Evolutionary conservation across 2,888 invertebrate genomes (phyloP), one percentile per base, ranked within the genome.

Genomic region (Leuctra nigra): DNA sequence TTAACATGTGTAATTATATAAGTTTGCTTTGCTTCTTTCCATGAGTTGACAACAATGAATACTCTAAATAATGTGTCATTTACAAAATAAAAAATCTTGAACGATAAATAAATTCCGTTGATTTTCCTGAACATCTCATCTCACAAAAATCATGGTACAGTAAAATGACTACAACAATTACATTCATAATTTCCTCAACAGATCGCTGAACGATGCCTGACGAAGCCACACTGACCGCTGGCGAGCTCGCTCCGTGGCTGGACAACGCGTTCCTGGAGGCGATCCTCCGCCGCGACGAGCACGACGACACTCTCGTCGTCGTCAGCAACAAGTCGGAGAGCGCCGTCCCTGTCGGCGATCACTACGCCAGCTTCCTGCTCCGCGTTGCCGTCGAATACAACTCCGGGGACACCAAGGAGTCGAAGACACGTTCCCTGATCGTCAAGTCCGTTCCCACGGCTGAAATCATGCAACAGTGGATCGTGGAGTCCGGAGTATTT

Each of bases 381-480:
- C 36, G 56, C n/a, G 52, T 52, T 7, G n/a, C 53, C 2, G 23
- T 53, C 20, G 35, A n/a, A 11, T 52, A n/a, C 52, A 29, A 11
- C n/a, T 13, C 7, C n/a, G n/a, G n/a, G n/a, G n/a, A n/a, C 11
- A 50, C 13, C 14, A 22, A 25, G 22, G 23, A 36, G 4, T 24
- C 11, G 13, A 9, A 14, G 9, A 29, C 41, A 9, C 33, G 29
- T 11, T 22, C 33, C 16, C 48, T 61, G 35, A 52, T 61, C 14
- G 55, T 59, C 9, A 62, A 62, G 54, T 20, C 53, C 7, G 53
- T 56, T 3, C 61, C 61, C 9, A 33, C 14, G 2, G 53, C 54
- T 7, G 55, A 57, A 29, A 23, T 59, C 25, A 54, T 59, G 41
- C 47, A 55, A 36, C 24, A 53, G n/a, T 55, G 46, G 46, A 35